Base-by-base conservation (phyloP, 2,113 vertebrate species). In the Axis porcinus region DNA sequence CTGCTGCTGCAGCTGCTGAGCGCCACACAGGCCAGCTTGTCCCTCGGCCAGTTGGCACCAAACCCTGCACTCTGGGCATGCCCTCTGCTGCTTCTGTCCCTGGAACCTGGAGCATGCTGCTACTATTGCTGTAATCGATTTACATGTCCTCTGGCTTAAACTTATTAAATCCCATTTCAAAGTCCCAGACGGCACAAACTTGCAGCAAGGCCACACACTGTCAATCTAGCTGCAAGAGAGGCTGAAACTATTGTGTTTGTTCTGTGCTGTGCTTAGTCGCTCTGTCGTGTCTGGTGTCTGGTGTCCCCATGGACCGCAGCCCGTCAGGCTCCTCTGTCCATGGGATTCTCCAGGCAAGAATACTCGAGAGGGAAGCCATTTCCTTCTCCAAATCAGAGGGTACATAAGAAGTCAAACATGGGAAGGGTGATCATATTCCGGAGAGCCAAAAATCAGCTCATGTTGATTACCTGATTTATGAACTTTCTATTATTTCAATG, bases 41-140 rank as follows among this genome's bases (percentile, higher is more conserved):
- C 13, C 28, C 19, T 36, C 50, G 16, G 30, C 13, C 8, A 12
- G 10, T 30, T 19, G 2, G 15, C 27, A 45, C 30, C 40, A 64
- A 25, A 2, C 16, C 8, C 27, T 17, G 6, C 5, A 5, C 3
- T 43, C 21, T 27, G 2, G 17, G 4, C 13, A 3, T 4, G 4
- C 1, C 17, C 8, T 4, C 0, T 4, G 8, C 5, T 62, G 57
- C 52, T 58, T 79, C 30, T 40, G 2, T 17, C 9, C 28, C 15
- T n/a, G 25, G 30, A n/a, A 15, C 19, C 6, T 52, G 52, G 7
- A 9, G 10, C 25, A 86, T n/a, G 30, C 10, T 8, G 7, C 8
- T 10, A 3, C 7, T 54, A 12, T 14, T 54, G 10, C 13, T 79
- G 0, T 1, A 60, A 54, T 7, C 70, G 17, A 57, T 23, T 52